Percentiles rank a stretch among this genome's conserved stretches.
These are phyloP conservation scores for Ptilonorhynchus violaceus DNA, from an alignment of 2,113 vertebrate genomes.

Conservation along the genomic window DNA sequence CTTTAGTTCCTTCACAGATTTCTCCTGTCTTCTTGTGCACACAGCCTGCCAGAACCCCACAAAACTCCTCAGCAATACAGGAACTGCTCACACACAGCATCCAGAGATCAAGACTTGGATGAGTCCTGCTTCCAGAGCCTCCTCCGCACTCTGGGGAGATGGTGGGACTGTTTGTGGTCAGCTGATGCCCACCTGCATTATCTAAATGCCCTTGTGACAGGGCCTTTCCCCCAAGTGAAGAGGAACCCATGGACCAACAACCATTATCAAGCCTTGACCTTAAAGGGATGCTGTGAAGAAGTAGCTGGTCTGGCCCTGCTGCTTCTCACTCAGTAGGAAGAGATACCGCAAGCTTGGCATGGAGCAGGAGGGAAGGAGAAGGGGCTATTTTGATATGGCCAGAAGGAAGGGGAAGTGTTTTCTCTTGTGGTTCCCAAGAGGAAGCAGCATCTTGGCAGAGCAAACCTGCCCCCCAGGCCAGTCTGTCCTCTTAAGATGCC, in stretches of 20 bases:
- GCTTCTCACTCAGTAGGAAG: not conserved
- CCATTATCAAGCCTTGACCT: not conserved
- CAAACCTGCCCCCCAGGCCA: not conserved
- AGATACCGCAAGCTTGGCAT: not conserved
- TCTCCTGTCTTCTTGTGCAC: not conserved
- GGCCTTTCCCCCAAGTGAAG: not conserved
- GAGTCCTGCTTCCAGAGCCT: not conserved
- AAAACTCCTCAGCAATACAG: not conserved
- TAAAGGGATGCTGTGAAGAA: not conserved
- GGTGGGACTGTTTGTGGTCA: not conserved
- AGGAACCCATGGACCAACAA: not conserved
- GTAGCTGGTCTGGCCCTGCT: not conserved
- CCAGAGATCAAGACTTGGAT: accelerated
- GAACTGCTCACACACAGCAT: not conserved
- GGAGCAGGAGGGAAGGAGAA: not conserved
- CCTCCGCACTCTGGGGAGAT: not conserved
- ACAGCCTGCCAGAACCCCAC: not conserved
- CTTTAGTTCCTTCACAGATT: not conserved
- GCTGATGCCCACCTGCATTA: not conserved
- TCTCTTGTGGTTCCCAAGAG: not conserved
- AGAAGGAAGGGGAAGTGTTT: not conserved
- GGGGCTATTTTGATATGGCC: not conserved
- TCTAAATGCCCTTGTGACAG: not conserved
- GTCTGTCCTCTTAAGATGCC: not conserved
- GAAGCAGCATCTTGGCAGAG: not conserved